Conservation (phyloP, 1,140 invertebrate genomes). For the Eubasilissa regina region DNA sequence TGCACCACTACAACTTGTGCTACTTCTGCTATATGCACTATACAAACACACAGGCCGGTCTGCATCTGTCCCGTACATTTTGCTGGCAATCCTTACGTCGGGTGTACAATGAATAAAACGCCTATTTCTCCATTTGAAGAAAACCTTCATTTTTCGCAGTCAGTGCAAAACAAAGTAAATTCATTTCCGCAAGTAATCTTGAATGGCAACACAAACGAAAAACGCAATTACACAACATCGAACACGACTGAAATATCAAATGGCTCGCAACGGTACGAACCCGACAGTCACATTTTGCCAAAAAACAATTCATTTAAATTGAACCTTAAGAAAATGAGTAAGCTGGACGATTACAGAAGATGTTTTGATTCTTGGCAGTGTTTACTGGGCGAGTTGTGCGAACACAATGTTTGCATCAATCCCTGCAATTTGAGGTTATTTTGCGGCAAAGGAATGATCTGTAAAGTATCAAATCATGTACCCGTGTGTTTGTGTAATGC, state of each 20-base stretch:
- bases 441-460: slow-evolving; percentile 64
- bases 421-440: slow-evolving; percentile 71
- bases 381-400: slow-evolving; percentile 67
- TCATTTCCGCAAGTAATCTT: slow-evolving; percentile 11
- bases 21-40: slow-evolving; percentile 58
- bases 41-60: slow-evolving; percentile 68
- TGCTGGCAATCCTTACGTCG: slow-evolving; percentile 61
- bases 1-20: slow-evolving; percentile 78
- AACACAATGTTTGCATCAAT: slow-evolving; percentile 71
- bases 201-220: not conserved
- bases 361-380: slow-evolving; percentile 36
- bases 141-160: slow-evolving; percentile 28
- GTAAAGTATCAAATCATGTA: slow-evolving; percentile 69
- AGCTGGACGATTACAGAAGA: slow-evolving; percentile 28
- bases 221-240: not conserved
- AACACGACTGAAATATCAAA: not conserved
- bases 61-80: slow-evolving; percentile 67
- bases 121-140: not conserved
- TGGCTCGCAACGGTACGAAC: not conserved
- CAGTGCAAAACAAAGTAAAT: slow-evolving; percentile 27
- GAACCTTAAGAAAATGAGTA: slow-evolving; percentile 42
- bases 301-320: too few species aligned
- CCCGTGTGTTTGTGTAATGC: slow-evolving; percentile 72
- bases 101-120: not conserved
- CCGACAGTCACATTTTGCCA: not conserved